Conservation (phyloP, 1,140 invertebrate genomes). For the Maniola jurtina region DNA sequence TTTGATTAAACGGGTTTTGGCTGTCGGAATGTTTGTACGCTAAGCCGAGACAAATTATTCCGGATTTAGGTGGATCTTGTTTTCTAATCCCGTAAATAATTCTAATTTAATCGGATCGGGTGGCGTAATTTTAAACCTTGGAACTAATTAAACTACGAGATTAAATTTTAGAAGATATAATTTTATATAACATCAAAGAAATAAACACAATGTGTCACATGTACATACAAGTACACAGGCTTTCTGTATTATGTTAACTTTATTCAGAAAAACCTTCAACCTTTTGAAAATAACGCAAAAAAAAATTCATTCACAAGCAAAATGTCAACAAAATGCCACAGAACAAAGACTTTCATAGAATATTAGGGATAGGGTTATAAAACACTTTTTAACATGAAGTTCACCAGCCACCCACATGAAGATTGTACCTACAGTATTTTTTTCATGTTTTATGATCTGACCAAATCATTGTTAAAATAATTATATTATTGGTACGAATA, state of each 20-base stretch:
- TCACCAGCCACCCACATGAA: slow-evolving; percentile 10
- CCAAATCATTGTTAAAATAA: neutral
- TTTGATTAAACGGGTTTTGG: slow-evolving; percentile 52
- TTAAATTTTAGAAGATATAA: neutral
- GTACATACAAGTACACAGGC: neutral
- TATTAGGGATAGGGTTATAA: slow-evolving; percentile 31
- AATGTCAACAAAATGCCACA: slow-evolving; percentile 33
- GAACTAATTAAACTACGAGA: slow-evolving; percentile 1
- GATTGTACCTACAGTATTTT: neutral
- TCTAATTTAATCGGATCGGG: slow-evolving; percentile 6
- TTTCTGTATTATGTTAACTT: neutral
- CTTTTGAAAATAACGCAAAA: slow-evolving; percentile 16
- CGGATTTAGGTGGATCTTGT: slow-evolving; percentile 42
- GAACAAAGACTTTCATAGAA: slow-evolving; percentile 29
- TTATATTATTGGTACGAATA: too few relatives aligned
- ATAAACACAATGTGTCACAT: neutral
- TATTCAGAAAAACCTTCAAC: neutral
- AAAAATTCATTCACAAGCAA: slow-evolving; percentile 32
- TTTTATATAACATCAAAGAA: too few relatives aligned
- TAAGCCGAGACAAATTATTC: slow-evolving; percentile 47
- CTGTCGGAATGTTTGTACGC: slow-evolving; percentile 35
- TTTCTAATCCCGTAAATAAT: slow-evolving; percentile 32
- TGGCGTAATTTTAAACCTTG: neutral
- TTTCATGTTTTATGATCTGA: neutral
- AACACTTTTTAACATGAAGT: slow-evolving; percentile 27